Evolutionary conservation across 2,113 vertebrate species (phyloP).

Genomic region (Plotosus lineatus): DNA sequence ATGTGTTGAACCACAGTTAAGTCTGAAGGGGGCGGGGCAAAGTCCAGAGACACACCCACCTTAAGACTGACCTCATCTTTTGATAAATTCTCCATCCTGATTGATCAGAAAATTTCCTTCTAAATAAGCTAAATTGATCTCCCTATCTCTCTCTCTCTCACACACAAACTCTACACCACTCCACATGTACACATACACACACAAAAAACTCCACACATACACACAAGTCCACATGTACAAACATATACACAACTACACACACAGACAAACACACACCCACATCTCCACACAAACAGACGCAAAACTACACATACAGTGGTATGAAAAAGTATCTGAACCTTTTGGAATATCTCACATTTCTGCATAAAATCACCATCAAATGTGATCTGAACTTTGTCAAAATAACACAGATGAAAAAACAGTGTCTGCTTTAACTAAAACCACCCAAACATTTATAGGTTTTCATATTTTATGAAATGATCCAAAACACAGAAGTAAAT

Average conservation of each 20-base stretch:
- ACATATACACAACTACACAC: conserved; percentile 9
- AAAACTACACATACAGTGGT: not conserved
- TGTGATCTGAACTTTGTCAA: too few species aligned
- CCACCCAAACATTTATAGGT: too few species aligned
- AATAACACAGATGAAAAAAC: too few species aligned
- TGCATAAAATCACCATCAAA: too few species aligned
- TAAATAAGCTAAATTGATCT: not conserved
- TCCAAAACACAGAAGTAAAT: too few species aligned
- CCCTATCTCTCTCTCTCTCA: not conserved
- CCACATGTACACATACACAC: too few species aligned
- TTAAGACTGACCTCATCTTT: conserved; percentile 77
- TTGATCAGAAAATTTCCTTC: not conserved
- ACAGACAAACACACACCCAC: not conserved
- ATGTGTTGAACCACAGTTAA: conserved; percentile 85
- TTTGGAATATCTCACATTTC: too few species aligned
- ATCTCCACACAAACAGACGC: not conserved
- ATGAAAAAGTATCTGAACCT: too few species aligned
- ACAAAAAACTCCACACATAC: not conserved
- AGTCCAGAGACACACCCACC: conserved; percentile 75
- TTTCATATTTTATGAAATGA: too few species aligned
- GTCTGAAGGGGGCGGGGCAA: conserved; percentile 77
- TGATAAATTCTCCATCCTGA: conserved; percentile 82
- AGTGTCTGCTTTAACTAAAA: too few species aligned
- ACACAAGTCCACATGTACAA: not conserved
- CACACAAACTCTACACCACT: not conserved